Conservation (phyloP, 2,113 vertebrate genomes). For the Gorilla gorilla region DNA sequence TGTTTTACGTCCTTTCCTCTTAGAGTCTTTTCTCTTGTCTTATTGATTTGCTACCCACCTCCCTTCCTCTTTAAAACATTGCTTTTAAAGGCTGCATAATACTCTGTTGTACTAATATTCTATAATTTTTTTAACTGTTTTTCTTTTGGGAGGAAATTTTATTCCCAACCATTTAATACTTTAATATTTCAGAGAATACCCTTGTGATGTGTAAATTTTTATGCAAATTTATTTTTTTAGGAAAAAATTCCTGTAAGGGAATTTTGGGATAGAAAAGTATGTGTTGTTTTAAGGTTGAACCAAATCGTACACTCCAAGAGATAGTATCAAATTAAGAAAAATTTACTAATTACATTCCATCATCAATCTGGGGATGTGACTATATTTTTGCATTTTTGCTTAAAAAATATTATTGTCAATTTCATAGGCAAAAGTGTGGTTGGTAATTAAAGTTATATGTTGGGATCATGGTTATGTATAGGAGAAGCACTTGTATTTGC, state of each 20-base stretch:
- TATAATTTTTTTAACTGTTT: background rate
- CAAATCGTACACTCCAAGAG: background rate
- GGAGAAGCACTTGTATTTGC: background rate
- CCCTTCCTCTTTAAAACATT: background rate
- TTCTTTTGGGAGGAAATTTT: background rate
- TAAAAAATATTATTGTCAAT: background rate
- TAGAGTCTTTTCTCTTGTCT: background rate
- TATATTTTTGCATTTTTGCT: background rate
- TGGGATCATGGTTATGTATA: background rate
- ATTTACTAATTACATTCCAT: background rate
- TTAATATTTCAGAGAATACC: background rate
- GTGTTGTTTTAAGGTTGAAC: background rate
- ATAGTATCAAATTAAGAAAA: background rate
- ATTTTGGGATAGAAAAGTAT: background rate
- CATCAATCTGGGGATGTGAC: background rate
- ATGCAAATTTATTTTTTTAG: background rate
- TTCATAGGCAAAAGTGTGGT: background rate
- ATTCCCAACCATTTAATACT: background rate
- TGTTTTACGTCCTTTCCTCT: background rate
- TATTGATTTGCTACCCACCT: background rate
- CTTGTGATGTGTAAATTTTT: background rate
- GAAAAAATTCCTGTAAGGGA: background rate
- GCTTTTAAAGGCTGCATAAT: background rate
- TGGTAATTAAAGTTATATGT: background rate
- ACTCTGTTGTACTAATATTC: background rate